A percentile compares a stretch with the other conserved stretches of the same genome.
Conservation (phyloP, 1,140 invertebrate genomes). For the Apis dorsata region DNA sequence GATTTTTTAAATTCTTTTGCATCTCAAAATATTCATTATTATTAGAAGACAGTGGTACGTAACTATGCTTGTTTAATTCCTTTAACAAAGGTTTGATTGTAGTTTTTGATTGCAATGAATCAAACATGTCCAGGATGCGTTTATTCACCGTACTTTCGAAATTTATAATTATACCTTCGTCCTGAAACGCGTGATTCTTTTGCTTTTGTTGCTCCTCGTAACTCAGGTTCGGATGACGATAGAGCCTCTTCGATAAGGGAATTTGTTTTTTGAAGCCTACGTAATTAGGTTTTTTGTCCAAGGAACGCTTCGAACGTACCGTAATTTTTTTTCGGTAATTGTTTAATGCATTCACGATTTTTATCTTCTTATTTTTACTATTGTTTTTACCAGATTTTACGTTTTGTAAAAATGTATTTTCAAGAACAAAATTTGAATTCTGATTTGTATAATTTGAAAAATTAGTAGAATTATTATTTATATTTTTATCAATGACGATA, state of each 20-base stretch:
- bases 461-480: no score
- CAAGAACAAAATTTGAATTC: not conserved
- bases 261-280: not conserved
- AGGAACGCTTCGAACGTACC: constrained; percentile 43
- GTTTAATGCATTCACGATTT: not conserved
- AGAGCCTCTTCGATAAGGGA: constrained; percentile 4
- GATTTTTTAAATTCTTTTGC: not conserved
- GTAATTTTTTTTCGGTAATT: not conserved
- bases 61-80: not conserved
- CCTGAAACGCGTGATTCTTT: not conserved
- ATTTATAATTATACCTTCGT: not conserved
- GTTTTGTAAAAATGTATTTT: rapidly evolving
- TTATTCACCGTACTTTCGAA: not conserved
- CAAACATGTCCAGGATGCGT: not conserved
- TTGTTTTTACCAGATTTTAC: no score
- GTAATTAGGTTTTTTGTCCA: not conserved
- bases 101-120: not conserved
- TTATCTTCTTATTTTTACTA: not conserved
- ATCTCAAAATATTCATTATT: not conserved
- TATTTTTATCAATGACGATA: no score
- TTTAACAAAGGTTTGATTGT: not conserved
- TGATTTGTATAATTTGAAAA: not conserved
- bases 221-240: constrained; percentile 29
- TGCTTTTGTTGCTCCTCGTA: constrained; percentile 13
- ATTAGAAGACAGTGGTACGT: not conserved